phyloP scores from a whole-genome alignment of 2,113 vertebrate genomes.

The Ciconia boyciana region DNA sequence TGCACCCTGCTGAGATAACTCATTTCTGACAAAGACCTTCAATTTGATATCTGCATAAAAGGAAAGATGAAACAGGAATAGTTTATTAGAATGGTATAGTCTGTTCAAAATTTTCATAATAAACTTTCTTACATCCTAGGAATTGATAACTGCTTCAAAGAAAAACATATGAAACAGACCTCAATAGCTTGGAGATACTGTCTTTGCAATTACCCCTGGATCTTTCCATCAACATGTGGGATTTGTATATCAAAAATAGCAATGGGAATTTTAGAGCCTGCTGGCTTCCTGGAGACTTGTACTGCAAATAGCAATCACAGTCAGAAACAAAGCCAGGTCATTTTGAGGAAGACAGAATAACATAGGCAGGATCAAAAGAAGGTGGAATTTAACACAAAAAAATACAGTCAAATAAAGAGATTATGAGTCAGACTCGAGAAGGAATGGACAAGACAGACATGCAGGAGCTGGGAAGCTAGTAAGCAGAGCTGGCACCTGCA shows the following conservation, averaged over 20 bases:
- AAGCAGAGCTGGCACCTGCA: neutral
- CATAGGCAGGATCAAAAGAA: neutral
- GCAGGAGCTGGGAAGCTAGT: neutral
- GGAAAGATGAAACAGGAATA: constrained; percentile 4
- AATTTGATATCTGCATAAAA: constrained; percentile 52
- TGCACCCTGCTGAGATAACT: constrained; percentile 37
- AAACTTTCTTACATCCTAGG: neutral
- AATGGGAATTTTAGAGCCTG: neutral
- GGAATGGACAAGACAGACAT: neutral
- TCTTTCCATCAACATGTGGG: neutral
- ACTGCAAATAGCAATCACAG: neutral
- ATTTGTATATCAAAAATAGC: neutral
- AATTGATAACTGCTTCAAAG: neutral
- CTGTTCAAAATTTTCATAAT: neutral
- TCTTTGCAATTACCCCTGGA: neutral
- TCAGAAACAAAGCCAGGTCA: neutral
- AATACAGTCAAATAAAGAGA: neutral
- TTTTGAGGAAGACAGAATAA: neutral
- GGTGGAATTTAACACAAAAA: neutral
- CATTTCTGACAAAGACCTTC: constrained; percentile 57
- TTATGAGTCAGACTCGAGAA: neutral
- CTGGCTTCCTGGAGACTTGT: neutral
- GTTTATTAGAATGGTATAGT: neutral
- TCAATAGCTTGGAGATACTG: neutral
- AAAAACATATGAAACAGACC: neutral